Evolutionary conservation across 2,113 vertebrate genomes (phyloP).

Genomic region (Probosciger aterrimus): DNA sequence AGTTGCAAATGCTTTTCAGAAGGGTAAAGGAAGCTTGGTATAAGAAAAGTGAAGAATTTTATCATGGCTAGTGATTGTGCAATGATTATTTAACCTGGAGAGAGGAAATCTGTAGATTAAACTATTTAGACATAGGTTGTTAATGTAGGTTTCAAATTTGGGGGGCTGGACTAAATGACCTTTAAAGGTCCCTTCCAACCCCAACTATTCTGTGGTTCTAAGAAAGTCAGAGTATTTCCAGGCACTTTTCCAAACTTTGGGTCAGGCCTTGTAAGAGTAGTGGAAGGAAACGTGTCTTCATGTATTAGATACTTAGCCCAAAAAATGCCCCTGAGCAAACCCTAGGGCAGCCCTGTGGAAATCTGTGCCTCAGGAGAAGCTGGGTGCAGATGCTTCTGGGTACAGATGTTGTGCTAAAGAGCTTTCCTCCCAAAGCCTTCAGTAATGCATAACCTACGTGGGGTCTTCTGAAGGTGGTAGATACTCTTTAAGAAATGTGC

Average conservation of each 20-base stretch:
- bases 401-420: background rate
- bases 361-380: background rate
- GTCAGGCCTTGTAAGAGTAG: background rate
- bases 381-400: background rate
- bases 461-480: background rate
- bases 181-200: background rate
- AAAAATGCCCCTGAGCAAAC: background rate
- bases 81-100: background rate
- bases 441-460: background rate
- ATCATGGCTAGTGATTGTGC: background rate
- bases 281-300: background rate
- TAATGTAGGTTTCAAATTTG: background rate
- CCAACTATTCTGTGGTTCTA: background rate
- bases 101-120: background rate
- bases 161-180: background rate
- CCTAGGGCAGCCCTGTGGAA: background rate
- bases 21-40: background rate
- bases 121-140: background rate
- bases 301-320: background rate
- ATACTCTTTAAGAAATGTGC: background rate
- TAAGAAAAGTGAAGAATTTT: background rate
- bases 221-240: background rate
- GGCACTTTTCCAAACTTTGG: background rate
- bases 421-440: background rate
- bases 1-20: background rate